Percentiles rank a stretch among this genome's conserved stretches.
Conservation (phyloP, 1,140 invertebrate species). For the Limonius californicus region DNA sequence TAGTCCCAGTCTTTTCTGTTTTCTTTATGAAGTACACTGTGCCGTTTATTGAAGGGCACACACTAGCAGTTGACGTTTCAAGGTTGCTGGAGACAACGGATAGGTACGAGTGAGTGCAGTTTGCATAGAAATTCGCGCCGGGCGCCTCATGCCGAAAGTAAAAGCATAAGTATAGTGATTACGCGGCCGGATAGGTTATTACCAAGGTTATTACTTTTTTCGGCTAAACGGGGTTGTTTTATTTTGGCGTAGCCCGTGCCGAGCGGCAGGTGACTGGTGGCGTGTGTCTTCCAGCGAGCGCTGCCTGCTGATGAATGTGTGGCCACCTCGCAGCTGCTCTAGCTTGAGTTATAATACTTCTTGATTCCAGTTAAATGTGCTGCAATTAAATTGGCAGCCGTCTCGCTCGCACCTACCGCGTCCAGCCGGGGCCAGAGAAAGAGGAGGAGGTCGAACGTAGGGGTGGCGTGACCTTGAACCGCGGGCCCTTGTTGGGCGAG, state of each 20-base stretch:
- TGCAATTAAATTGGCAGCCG: constrained; percentile 7
- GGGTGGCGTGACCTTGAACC: constrained; percentile 27
- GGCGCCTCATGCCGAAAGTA: not conserved
- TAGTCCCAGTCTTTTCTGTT: too few species aligned
- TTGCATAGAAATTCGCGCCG: not conserved
- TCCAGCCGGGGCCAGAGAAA: too few species aligned
- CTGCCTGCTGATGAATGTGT: constrained; percentile 37
- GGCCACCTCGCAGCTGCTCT: constrained; percentile 40
- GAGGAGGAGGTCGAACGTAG: constrained; percentile 13
- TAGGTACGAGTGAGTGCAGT: too few species aligned
- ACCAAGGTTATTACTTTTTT: constrained; percentile 20
- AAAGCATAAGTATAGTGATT: not conserved
- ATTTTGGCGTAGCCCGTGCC: constrained; percentile 34
- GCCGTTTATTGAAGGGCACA: too few species aligned
- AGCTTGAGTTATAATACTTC: constrained; percentile 13
- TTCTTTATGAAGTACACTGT: too few species aligned
- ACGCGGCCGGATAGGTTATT: not conserved
- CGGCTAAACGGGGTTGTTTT: constrained; percentile 33
- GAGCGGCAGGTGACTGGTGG: constrained; percentile 38
- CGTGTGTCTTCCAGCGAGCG: constrained; percentile 33
- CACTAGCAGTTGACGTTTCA: too few species aligned
- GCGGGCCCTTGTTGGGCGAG: not conserved
- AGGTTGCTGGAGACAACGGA: too few species aligned
- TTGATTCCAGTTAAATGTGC: constrained; percentile 26
- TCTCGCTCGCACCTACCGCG: not conserved